phyloP scores from a whole-genome alignment of 1,140 invertebrate species.

The Subanguina moxae region DNA sequence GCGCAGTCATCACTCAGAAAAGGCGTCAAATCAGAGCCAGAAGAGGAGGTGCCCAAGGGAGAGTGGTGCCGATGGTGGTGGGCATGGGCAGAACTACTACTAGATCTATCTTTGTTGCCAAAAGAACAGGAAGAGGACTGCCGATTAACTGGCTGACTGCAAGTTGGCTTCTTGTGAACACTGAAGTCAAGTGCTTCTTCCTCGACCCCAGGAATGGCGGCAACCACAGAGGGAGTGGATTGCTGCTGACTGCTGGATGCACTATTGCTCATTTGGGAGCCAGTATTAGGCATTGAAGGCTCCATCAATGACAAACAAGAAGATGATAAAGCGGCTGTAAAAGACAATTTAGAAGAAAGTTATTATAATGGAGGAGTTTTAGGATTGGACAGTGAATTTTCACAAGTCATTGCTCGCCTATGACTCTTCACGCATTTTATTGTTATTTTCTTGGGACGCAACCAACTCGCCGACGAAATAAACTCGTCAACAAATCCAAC shows the following conservation, averaged over 20 bases:
- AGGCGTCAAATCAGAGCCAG: constrained; percentile 26
- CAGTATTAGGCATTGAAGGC: too few species aligned
- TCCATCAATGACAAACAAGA: background rate
- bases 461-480: too few species aligned
- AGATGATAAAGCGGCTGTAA: background rate
- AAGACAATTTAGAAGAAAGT: background rate
- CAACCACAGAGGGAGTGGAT: background rate
- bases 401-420: too few species aligned
- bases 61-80: constrained; percentile 16
- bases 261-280: too few species aligned
- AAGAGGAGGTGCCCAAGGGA: constrained; percentile 38
- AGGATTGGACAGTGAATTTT: too few species aligned
- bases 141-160: background rate
- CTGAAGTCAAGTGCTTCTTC: constrained; percentile 1
- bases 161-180: background rate
- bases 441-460: too few species aligned
- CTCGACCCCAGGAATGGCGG: background rate
- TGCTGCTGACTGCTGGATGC: background rate
- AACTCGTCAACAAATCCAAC: too few species aligned
- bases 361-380: background rate
- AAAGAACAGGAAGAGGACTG: background rate
- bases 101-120: background rate
- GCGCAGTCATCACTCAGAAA: constrained; percentile 23
- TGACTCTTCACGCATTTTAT: too few species aligned
- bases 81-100: background rate